phyloP scores from a whole-genome alignment of 2,113 vertebrate species.

The Pristiophorus japonicus region DNA sequence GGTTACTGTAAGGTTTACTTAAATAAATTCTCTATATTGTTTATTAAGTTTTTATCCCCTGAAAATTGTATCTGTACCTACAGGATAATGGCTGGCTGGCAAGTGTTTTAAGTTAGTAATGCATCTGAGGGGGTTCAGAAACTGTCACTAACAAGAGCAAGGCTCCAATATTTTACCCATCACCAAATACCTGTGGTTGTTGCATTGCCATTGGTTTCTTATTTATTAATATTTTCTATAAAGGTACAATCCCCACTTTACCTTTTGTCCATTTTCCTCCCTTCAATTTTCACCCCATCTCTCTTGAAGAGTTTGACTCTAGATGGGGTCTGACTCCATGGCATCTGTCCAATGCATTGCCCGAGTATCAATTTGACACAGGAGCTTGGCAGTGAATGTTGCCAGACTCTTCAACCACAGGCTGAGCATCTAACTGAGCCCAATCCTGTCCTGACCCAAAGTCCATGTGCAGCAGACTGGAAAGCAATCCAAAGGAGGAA shows the following conservation, averaged over 20 bases:
- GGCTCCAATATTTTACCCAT: neutral
- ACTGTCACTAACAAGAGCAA: neutral
- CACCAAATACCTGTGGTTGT: neutral
- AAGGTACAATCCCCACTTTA: neutral
- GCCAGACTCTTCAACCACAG: neutral
- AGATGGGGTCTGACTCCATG: neutral
- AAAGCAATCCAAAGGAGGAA: neutral
- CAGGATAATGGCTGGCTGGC: neutral
- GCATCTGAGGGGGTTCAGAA: neutral
- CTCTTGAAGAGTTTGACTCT: too few relatives aligned
- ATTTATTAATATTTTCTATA: neutral
- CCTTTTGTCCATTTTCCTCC: neutral
- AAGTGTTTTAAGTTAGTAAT: neutral
- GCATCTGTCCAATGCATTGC: neutral
- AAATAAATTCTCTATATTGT: neutral
- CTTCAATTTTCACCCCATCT: neutral
- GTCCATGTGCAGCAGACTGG: neutral
- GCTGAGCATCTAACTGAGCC: neutral
- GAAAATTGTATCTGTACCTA: neutral
- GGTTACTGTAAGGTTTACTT: neutral
- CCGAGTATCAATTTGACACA: neutral
- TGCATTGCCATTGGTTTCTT: neutral
- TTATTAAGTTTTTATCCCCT: neutral
- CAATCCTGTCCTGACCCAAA: neutral
- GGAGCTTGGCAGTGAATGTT: neutral